These are phyloP conservation scores for Bellardia pandia DNA, from an alignment of 2,888 invertebrate genomes.

Conservation along the genomic window DNA sequence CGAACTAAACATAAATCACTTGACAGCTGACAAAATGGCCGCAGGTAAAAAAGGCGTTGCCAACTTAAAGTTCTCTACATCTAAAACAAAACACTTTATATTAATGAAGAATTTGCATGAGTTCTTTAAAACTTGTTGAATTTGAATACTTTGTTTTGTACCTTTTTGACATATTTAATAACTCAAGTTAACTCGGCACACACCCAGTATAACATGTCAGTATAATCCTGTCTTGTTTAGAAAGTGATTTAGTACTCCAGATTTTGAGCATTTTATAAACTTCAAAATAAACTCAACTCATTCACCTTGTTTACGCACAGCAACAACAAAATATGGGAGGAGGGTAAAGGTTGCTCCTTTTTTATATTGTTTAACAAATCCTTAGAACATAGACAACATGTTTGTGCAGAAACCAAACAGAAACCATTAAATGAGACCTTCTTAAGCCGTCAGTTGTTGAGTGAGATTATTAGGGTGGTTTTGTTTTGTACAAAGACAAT, in stretches of 20 bases:
- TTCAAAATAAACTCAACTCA: conserved; percentile 9
- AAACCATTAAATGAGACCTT: background rate
- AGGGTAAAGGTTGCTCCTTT: conserved; percentile 21
- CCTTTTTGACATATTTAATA: background rate
- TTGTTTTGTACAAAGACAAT: too few species aligned
- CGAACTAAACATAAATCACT: too few species aligned
- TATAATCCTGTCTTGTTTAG: background rate
- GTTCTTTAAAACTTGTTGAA: background rate
- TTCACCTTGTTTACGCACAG: conserved; percentile 21
- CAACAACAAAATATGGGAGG: background rate
- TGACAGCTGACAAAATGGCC: too few species aligned
- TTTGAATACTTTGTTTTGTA: background rate
- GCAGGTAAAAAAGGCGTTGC: too few species aligned
- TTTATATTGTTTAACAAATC: conserved; percentile 13
- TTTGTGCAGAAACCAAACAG: background rate
- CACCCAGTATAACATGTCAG: background rate
- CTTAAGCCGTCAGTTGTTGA: background rate
- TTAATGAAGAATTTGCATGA: too few species aligned
- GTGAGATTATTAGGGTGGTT: too few species aligned
- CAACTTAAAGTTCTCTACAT: too few species aligned
- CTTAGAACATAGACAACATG: conserved; percentile 20
- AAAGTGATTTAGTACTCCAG: background rate
- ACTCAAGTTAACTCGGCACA: background rate
- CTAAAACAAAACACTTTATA: too few species aligned
- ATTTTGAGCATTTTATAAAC: conserved; percentile 41